phyloP scores from a whole-genome alignment of 1,140 invertebrate species.

The Orussus abietinus region DNA sequence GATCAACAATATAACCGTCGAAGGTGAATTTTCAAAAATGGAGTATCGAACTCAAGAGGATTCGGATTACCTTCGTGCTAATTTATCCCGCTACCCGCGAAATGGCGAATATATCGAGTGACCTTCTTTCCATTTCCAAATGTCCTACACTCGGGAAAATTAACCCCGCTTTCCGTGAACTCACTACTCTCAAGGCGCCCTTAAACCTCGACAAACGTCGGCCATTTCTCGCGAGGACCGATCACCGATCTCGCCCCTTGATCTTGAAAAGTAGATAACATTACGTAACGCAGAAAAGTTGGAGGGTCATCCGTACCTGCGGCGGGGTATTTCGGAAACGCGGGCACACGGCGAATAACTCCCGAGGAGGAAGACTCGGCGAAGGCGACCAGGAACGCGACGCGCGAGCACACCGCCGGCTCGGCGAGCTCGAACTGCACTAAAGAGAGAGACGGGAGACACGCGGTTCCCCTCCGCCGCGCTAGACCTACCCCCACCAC shows the following conservation, averaged over 20 bases:
- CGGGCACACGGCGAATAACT: background rate
- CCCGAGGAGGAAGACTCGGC: background rate
- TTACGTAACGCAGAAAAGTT: background rate
- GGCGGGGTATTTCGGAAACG: background rate
- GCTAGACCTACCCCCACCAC: slow-evolving; percentile 3
- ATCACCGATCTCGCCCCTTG: background rate
- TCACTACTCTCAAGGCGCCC: no score
- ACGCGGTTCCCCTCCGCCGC: slow-evolving; percentile 22
- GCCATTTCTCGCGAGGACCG: no score
- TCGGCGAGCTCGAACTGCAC: slow-evolving; percentile 31
- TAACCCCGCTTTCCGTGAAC: no score
- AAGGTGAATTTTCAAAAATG: no score
- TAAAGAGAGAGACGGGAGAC: slow-evolving; percentile 28
- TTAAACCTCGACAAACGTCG: no score
- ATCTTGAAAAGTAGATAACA: background rate
- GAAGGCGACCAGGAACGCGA: background rate
- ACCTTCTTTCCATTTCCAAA: no score
- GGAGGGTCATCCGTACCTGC: background rate
- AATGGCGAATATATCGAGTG: no score
- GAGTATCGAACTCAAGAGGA: no score
- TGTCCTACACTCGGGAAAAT: no score
- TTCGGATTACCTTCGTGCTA: no score
- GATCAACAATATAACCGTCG: no score
- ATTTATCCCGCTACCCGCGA: no score
- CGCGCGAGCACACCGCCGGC: slow-evolving; percentile 13